Conservation (phyloP, 2,113 vertebrate species). For the Pagrus major region DNA sequence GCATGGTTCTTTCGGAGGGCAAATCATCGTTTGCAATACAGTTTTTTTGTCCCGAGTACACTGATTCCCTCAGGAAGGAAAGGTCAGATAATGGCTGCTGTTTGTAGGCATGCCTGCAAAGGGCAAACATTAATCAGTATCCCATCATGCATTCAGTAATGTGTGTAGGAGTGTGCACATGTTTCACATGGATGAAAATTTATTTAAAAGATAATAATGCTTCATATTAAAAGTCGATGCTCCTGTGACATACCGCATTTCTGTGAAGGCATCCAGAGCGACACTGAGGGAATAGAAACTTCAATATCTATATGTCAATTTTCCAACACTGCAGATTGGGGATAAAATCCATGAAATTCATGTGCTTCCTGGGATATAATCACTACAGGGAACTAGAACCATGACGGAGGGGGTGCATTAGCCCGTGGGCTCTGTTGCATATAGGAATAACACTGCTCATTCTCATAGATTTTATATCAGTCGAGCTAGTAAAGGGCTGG, state of each 20-base stretch:
- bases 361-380: conserved; percentile 26
- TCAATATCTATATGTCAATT: conserved; percentile 4
- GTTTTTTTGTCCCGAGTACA: conserved; percentile 8
- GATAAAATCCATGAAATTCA: conserved; percentile 34
- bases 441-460: conserved; percentile 26
- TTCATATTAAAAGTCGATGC: neutral
- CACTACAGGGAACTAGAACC: conserved; percentile 34
- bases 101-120: conserved; percentile 50
- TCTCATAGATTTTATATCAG: conserved; percentile 33
- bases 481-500: neutral
- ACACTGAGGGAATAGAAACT: neutral
- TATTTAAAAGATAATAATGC: neutral
- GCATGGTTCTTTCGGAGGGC: neutral
- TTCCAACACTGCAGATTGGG: conserved; percentile 7
- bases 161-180: neutral
- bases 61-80: conserved; percentile 16
- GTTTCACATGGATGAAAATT: neutral
- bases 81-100: conserved; percentile 48
- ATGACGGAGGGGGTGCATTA: neutral
- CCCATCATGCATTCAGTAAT: conserved; percentile 28
- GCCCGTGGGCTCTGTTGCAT: conserved; percentile 16
- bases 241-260: neutral
- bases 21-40: neutral
- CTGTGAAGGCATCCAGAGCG: neutral
- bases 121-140: conserved; percentile 52